Evolutionary conservation across 2,113 vertebrate species (phyloP), one percentile per base, ranked within the genome.

Genomic region (Toxotes chatareus): DNA sequence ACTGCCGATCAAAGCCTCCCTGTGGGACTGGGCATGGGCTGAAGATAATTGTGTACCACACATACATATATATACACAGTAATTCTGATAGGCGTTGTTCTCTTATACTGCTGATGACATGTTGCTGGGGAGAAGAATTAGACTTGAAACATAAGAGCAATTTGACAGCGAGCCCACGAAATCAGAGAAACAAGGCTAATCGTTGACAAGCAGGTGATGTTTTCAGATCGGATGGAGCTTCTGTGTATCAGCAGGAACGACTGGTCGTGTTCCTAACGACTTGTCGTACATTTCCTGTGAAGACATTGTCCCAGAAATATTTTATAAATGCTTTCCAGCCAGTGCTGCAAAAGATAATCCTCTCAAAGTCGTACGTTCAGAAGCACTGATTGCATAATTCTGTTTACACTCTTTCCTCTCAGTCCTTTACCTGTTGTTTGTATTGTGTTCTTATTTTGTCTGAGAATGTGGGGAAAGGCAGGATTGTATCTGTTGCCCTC

Each of bases 1-100:
- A n/a, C 60, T 49, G 5, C 12, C 0, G 55, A 73, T 82, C 51
- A 70, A 60, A 73, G 64, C 46, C 11, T 51, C 12, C 56, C 27
- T 1, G 0, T 13, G 34, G 31, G 19, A 38, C 38, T 0, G 2
- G 46, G 21, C 10, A 13, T 10, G 16, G 21, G 51, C 0, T 31
- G 27, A 5, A 5, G 72, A 61, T 60, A 27, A 61, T 55, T 66
- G 10, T 16, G 1, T 6, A 16, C 2, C 67, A 32, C 16, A 44
- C 19, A 76, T 36, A 60, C 5, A 47, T n/a, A 51, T 42, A 8
- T 31, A 44, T 44, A 27, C 27, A 27, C 27, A 27, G 27, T 27
- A 27, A 27, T 27, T 27, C 27, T 27, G 27, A 27, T 27, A 27
- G 27, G 27, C 27, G 27, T 27, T 27, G 27, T 27, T 27, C 27